phyloP scores from a whole-genome alignment of 2,888 invertebrate genomes.

The Scaeva pyrastri region DNA sequence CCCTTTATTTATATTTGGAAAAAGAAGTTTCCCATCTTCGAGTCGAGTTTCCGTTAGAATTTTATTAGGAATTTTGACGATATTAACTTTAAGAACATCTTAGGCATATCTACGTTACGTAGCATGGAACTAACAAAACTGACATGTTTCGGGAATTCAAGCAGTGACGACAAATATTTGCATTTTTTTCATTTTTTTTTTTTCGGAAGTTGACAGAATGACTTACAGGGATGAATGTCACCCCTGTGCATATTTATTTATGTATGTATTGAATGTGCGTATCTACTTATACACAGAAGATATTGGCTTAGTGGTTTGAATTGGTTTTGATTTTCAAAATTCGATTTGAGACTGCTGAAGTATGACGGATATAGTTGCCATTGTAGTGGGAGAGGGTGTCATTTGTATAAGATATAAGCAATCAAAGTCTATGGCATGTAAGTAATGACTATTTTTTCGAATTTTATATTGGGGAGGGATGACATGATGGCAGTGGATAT shows the following conservation, averaged over 20 bases:
- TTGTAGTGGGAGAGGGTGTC: constrained; percentile 31
- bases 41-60: constrained; percentile 43
- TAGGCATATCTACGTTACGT: too few species aligned
- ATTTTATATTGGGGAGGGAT: too few species aligned
- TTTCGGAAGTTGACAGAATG: constrained; percentile 5
- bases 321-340: constrained; percentile 55
- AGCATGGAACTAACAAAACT: constrained; percentile 8
- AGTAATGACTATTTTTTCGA: constrained; percentile 26
- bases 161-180: constrained; percentile 63
- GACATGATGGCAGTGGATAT: too few species aligned
- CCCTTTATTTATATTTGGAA: constrained; percentile 58
- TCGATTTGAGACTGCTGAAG: constrained; percentile 48
- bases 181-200: constrained; percentile 49
- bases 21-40: constrained; percentile 46
- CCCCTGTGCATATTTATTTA: constrained; percentile 9
- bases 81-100: constrained; percentile 38
- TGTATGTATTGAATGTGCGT: neutral
- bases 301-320: constrained; percentile 26
- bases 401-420: neutral
- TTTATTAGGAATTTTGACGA: constrained; percentile 34
- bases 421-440: neutral
- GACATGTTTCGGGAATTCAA: constrained; percentile 27
- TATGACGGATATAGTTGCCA: constrained; percentile 49
- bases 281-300: neutral
- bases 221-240: constrained; percentile 42